These are phyloP conservation scores for Polymixis flavicincta DNA, from an alignment of 2,888 invertebrate genomes.

Conservation along the genomic window DNA sequence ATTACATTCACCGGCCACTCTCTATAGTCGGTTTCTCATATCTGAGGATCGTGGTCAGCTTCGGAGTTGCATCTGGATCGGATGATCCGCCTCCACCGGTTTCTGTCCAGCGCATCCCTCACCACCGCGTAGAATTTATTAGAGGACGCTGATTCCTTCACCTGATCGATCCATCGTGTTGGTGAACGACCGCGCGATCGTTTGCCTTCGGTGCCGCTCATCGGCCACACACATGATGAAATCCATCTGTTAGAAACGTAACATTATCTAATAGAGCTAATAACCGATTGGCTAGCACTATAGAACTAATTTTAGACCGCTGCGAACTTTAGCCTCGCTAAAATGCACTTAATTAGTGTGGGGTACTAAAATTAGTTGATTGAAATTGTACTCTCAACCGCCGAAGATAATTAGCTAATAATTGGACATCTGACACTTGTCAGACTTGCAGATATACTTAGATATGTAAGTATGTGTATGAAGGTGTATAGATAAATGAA, in stretches of 20 bases:
- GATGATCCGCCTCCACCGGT: too few relatives aligned
- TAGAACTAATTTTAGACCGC: slow-evolving; percentile 23
- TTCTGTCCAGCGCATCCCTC: too few relatives aligned
- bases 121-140: too few relatives aligned
- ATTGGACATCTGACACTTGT: slow-evolving; percentile 13
- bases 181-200: too few relatives aligned
- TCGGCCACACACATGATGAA: neutral
- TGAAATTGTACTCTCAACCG: slow-evolving; percentile 2
- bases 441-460: neutral
- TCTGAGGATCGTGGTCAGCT: too few relatives aligned
- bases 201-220: too few relatives aligned
- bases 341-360: slow-evolving; percentile 36
- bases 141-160: too few relatives aligned
- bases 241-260: neutral
- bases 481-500: neutral
- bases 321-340: slow-evolving; percentile 32
- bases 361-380: slow-evolving; percentile 20
- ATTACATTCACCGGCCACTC: neutral
- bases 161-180: too few relatives aligned
- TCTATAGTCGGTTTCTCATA: too few relatives aligned
- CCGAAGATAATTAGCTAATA: slow-evolving; percentile 20
- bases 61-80: too few relatives aligned
- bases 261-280: slow-evolving; percentile 30
- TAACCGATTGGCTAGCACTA: slow-evolving; percentile 5
- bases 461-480: too few relatives aligned